Conservation (phyloP, 2,888 invertebrate species). For the Theretra japonica region DNA sequence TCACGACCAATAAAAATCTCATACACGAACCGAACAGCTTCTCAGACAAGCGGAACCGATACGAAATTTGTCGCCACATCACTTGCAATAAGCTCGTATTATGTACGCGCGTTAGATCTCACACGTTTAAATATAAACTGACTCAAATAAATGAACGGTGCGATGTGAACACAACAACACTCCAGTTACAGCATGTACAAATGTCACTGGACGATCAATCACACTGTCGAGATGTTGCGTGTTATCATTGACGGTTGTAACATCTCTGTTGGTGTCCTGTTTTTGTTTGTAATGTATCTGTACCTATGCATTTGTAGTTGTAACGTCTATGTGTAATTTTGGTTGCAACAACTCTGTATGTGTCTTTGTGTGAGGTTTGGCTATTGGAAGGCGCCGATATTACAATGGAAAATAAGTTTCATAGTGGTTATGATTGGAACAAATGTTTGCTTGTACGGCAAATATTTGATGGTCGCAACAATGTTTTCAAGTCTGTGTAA, state of each 20-base stretch:
- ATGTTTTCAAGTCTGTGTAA: no score
- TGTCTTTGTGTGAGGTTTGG: background rate
- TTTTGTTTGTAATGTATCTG: background rate
- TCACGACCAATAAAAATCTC: no score
- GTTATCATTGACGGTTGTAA: background rate
- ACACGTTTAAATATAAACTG: conserved; percentile 19
- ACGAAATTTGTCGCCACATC: conserved; percentile 1
- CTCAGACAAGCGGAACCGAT: background rate
- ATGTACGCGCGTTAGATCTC: background rate
- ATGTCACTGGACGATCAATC: background rate
- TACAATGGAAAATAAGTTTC: background rate
- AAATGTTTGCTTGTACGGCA: no score
- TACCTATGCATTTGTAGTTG: background rate
- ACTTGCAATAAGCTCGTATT: background rate
- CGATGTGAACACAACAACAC: conserved; percentile 2
- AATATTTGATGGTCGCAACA: no score
- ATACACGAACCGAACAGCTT: no score
- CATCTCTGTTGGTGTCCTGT: background rate
- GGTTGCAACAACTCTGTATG: background rate
- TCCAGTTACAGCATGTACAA: conserved; percentile 16
- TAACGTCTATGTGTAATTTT: no score
- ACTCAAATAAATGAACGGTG: conserved; percentile 20
- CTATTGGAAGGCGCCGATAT: background rate
- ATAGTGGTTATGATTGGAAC: no score
- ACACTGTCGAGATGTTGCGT: background rate